These are phyloP conservation scores for Acrocephalus kingi DNA, from an alignment of 2,113 vertebrate genomes.

Conservation along the genomic window DNA sequence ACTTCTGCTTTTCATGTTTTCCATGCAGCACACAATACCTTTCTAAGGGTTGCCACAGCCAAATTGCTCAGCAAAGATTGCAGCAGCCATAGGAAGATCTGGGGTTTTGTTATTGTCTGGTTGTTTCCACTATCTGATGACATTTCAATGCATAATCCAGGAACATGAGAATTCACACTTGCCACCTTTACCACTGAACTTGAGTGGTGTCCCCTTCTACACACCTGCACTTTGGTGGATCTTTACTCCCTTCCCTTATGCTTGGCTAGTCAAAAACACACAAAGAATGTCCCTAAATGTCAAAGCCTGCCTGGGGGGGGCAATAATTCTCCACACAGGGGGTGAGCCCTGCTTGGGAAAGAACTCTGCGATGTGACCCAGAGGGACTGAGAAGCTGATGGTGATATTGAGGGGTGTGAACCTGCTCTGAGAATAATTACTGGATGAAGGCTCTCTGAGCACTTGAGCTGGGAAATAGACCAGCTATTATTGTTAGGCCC, in stretches of 20 bases:
- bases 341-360: not conserved
- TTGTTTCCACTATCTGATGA: not conserved
- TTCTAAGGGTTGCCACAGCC: not conserved
- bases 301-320: not conserved
- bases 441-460: not conserved
- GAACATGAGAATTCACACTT: not conserved
- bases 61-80: not conserved
- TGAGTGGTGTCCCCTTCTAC: not conserved
- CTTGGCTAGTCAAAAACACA: not conserved
- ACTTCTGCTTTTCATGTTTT: not conserved
- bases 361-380: not conserved
- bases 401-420: not conserved
- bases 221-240: not conserved
- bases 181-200: not conserved
- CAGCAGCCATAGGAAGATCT: not conserved
- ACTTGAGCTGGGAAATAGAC: not conserved
- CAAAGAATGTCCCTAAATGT: not conserved
- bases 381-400: not conserved
- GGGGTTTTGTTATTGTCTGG: not conserved
- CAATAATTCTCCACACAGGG: fast-evolving
- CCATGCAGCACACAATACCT: not conserved
- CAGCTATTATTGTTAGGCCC: not conserved
- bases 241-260: not conserved
- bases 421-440: not conserved
- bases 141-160: not conserved